A percentile compares a stretch with the other conserved stretches of the same genome.
Conservation (phyloP, 2,113 vertebrate species). For the Phalacrocorax carbo region DNA sequence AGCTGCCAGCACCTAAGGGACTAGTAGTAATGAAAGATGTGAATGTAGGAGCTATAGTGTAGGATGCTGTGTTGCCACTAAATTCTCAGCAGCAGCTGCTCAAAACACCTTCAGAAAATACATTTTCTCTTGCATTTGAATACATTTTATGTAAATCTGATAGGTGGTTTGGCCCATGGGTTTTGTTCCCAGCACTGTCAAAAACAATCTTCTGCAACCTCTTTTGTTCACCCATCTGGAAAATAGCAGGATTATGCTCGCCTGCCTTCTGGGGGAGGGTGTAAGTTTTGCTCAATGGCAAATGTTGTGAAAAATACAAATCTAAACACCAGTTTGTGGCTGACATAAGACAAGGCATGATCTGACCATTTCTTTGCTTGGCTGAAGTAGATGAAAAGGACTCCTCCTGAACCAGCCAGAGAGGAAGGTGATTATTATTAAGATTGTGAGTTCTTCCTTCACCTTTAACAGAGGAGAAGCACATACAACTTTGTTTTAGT, state of each 20-base stretch:
- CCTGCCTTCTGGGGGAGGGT: slow-evolving; percentile 21
- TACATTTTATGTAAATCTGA: slow-evolving; percentile 56
- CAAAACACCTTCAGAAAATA: slow-evolving; percentile 42
- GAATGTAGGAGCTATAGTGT: background rate
- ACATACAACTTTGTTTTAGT: fast-evolving
- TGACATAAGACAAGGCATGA: background rate
- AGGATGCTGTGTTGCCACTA: slow-evolving; percentile 16
- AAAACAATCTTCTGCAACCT: slow-evolving; percentile 47
- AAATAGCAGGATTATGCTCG: slow-evolving; percentile 56
- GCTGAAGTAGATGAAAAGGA: background rate
- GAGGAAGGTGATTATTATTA: background rate
- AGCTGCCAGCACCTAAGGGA: background rate
- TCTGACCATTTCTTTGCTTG: background rate
- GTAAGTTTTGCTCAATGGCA: slow-evolving; percentile 20
- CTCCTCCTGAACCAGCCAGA: background rate
- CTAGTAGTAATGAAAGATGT: background rate
- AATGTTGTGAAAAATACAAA: slow-evolving; percentile 31
- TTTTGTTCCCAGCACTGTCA: slow-evolving; percentile 46
- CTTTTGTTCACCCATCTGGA: slow-evolving; percentile 60
- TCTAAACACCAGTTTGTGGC: background rate
- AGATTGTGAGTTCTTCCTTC: background rate
- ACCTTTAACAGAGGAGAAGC: background rate
- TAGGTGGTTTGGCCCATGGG: slow-evolving; percentile 39
- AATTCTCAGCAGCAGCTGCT: slow-evolving; percentile 54
- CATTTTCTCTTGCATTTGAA: slow-evolving; percentile 47